Evolutionary conservation across 2,888 invertebrate species (phyloP), one percentile per base, ranked within the genome.

Genomic region (Neoaliturus tenellus): DNA sequence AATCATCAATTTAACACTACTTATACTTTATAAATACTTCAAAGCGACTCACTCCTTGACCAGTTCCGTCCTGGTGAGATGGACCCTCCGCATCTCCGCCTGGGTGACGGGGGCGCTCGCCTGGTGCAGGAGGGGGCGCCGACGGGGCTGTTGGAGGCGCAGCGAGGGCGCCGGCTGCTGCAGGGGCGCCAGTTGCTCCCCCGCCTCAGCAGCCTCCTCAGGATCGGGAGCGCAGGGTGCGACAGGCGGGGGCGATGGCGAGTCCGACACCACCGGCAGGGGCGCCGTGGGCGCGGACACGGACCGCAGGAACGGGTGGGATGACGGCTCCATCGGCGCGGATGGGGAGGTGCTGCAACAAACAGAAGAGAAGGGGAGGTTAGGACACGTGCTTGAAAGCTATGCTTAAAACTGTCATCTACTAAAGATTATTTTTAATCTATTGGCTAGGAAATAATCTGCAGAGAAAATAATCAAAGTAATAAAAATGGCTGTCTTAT

Each of bases 251-350:
- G 62, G 89, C 89, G 86, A 91, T 90, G 35, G 83, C 25, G 86
- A 55, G 82, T 85, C 85, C 80, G 84, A 71, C 82, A 82, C 78
- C 83, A 78, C 81, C 75, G 85, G 82, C 82, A 82, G 78, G 83
- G 82, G 83, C 67, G 85, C 82, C 91, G 91, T 75, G 91, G 89
- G 81, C 91, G 89, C 80, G 91, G 91, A 92, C 91, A 92, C 90
- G 5, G 91, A 91, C 71, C 86, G 88, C 84, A 87, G 89, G 89
- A 86, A 89, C 88, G 85, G 87, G 86, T 85, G 87, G 85, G 84
- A 86, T 85, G 82, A 87, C 85, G 83, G 86, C 86, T 51, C 85
- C 83, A 81, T 88, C 86, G 80, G 88, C 86, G 78, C 89, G 20
- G 88, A 89, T 84, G 89, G 92, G 85, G 89, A 90, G 88, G 90